phyloP scores from a whole-genome alignment of 2,888 invertebrate species.

The Suillia variegata region DNA sequence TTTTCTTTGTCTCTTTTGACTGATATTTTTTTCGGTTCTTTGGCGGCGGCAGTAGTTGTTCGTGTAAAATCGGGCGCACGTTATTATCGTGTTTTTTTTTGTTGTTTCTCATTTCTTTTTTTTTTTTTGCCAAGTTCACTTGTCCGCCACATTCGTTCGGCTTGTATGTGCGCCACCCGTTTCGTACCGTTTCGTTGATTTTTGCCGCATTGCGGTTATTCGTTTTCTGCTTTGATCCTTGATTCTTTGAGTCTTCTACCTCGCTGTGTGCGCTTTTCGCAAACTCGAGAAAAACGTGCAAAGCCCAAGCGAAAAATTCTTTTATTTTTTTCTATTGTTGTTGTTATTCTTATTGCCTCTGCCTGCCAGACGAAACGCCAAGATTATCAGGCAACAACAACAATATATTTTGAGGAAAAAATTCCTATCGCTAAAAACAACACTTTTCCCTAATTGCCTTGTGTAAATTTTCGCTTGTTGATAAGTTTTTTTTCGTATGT shows the following conservation, averaged over 20 bases:
- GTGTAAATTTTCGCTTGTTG: background rate
- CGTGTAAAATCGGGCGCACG: background rate
- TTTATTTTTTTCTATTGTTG: background rate
- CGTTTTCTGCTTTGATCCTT: conserved; percentile 24
- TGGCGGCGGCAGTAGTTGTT: background rate
- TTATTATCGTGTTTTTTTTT: background rate
- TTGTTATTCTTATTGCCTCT: too few relatives aligned
- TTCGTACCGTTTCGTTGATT: conserved; percentile 50
- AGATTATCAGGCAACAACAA: too few relatives aligned
- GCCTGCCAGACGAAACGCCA: too few relatives aligned
- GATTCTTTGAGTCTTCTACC: conserved; percentile 37
- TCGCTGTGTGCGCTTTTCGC: conserved; percentile 28
- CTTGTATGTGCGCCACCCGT: conserved; percentile 55
- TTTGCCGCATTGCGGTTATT: conserved; percentile 63
- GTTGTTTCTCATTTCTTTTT: conserved; percentile 18
- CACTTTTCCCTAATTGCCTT: background rate
- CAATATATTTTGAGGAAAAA: too few relatives aligned
- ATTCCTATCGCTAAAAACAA: too few relatives aligned
- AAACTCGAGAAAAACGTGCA: conserved; percentile 9
- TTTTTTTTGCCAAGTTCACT: too few relatives aligned
- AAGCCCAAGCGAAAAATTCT: conserved; percentile 8
- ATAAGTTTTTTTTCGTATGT: background rate
- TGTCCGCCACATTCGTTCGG: conserved; percentile 53
- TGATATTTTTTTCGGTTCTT: conserved; percentile 16
- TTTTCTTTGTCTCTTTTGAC: background rate